Percentiles rank a stretch among this genome's conserved stretches.
Conservation (phyloP, 2,888 invertebrate species). For the Chouioia cunea region DNA sequence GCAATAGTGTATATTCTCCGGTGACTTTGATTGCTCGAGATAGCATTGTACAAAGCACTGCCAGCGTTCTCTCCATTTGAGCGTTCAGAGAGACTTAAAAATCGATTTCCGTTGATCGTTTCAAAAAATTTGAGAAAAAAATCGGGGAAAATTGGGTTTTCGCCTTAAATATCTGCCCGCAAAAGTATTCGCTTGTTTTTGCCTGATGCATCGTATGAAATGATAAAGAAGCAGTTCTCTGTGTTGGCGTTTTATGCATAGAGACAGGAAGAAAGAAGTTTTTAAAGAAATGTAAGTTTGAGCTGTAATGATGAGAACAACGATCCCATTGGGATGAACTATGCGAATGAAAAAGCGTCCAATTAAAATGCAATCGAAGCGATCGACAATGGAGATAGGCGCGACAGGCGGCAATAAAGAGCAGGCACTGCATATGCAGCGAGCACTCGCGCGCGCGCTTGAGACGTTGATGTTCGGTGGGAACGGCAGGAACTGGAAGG, state of each 20-base stretch:
- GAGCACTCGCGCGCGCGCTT: no score
- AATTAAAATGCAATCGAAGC: not conserved
- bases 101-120: slow-evolving; percentile 2
- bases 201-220: not conserved
- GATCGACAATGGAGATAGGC: no score
- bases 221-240: not conserved
- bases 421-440: no score
- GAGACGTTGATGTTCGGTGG: no score
- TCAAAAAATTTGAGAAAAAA: no score
- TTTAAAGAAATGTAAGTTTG: no score
- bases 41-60: not conserved
- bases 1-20: not conserved
- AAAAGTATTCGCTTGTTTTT: not conserved
- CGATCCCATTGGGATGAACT: no score
- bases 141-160: slow-evolving; percentile 1
- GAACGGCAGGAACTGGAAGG: not conserved
- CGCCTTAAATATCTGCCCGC: not conserved
- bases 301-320: no score
- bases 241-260: no score
- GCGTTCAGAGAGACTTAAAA: not conserved
- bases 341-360: not conserved
- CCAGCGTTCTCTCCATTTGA: not conserved
- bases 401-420: no score
- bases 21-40: slow-evolving; percentile 14
- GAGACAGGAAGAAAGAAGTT: no score